Conservation (phyloP, 1,140 invertebrate species). For the Coenobita brevimanus region DNA sequence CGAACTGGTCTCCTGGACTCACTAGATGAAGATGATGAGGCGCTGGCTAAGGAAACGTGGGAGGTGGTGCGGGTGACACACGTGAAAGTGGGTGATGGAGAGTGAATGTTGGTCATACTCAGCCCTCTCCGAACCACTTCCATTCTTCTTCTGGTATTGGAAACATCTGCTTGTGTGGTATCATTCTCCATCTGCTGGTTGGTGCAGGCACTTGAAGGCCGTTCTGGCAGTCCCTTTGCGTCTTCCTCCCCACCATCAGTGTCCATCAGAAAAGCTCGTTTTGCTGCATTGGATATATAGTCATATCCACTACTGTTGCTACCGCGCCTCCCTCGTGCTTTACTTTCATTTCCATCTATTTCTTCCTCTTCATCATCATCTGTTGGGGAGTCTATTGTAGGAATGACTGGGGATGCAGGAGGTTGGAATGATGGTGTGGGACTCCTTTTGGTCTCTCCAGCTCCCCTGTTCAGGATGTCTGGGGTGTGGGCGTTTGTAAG, state of each 20-base stretch:
- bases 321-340: background rate
- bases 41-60: slow-evolving; percentile 63
- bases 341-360: no score
- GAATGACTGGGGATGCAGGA: slow-evolving; percentile 2
- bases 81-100: background rate
- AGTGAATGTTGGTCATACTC: slow-evolving; percentile 65
- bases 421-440: background rate
- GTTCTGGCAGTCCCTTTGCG: background rate
- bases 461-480: slow-evolving; percentile 44
- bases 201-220: slow-evolving; percentile 45
- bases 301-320: slow-evolving; percentile 26
- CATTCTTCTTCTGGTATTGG: slow-evolving; percentile 18
- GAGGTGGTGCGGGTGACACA: slow-evolving; percentile 62
- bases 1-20: slow-evolving; percentile 48
- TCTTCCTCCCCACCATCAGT: slow-evolving; percentile 30
- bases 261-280: slow-evolving; percentile 65
- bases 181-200: background rate
- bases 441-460: background rate
- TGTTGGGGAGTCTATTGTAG: slow-evolving; percentile 44
- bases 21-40: slow-evolving; percentile 48
- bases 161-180: slow-evolving; percentile 9
- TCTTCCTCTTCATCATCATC: background rate
- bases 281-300: slow-evolving; percentile 67
- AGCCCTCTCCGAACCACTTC: slow-evolving; percentile 61
- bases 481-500: slow-evolving; percentile 44